Percentiles rank a stretch among this genome's conserved stretches.
These are phyloP conservation scores for Plusia festucae DNA, from an alignment of 2,888 invertebrate species.

Conservation along the genomic window DNA sequence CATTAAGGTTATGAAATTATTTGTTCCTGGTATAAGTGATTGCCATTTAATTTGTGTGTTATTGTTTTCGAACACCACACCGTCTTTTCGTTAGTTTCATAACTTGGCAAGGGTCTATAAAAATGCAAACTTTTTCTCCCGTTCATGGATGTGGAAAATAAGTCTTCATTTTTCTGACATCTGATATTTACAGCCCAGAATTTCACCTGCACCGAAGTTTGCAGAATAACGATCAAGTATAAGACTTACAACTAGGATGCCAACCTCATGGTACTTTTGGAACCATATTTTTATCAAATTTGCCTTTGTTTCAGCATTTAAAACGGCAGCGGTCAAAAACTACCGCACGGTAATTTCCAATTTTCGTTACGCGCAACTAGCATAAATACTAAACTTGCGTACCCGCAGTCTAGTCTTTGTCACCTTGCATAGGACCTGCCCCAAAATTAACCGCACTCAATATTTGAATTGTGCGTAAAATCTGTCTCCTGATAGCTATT, in stretches of 20 bases:
- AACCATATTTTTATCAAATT: constrained; percentile 53
- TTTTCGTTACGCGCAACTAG: constrained; percentile 24
- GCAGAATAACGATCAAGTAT: constrained; percentile 56
- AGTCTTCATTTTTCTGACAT: constrained; percentile 38
- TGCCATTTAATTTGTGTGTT: no score
- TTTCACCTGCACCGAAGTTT: constrained; percentile 49
- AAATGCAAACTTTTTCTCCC: constrained; percentile 39
- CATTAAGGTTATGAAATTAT: no score
- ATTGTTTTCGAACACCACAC: constrained; percentile 47
- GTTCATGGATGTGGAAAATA: constrained; percentile 49
- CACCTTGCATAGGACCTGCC: constrained; percentile 46
- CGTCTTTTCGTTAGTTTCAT: constrained; percentile 52
- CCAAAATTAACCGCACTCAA: constrained; percentile 53
- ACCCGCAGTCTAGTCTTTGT: constrained; percentile 40
- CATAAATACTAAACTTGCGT: constrained; percentile 49
- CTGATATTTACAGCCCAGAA: constrained; percentile 48
- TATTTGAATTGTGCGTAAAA: constrained; percentile 46
- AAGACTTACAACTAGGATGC: constrained; percentile 44
- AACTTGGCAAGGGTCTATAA: constrained; percentile 54
- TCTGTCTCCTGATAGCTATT: constrained; percentile 30
- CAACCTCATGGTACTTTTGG: constrained; percentile 52
- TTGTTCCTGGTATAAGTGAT: no score
- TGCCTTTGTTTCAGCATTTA: constrained; percentile 46
- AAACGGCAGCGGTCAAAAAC: constrained; percentile 19
- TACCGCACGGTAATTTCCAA: constrained; percentile 35